These are phyloP conservation scores for Chrosomus eos DNA, from an alignment of 2,797 vertebrate species.

Conservation along the genomic window DNA sequence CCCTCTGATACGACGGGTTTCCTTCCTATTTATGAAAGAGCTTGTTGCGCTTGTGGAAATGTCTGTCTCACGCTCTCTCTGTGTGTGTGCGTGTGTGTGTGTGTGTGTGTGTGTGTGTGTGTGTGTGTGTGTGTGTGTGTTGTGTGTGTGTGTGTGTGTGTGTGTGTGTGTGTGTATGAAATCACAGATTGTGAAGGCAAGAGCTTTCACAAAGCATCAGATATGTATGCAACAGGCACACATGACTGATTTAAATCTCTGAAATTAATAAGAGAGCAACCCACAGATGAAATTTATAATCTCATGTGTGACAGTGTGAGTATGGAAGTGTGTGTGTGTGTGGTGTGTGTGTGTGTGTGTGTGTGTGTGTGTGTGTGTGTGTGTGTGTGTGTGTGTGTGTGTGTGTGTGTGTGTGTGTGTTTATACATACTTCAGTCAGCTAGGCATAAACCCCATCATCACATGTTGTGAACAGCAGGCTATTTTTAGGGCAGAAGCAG, in stretches of 20 bases:
- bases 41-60: constrained; percentile 15
- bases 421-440: not conserved
- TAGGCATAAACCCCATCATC: constrained; percentile 38
- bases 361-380: not conserved
- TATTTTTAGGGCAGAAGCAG: constrained; percentile 35
- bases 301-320: not conserved
- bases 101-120: no score
- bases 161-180: not conserved
- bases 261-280: constrained; percentile 11
- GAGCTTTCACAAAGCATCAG: constrained; percentile 12
- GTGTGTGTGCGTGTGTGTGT: not conserved
- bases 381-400: not conserved
- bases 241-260: constrained; percentile 3
- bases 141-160: not conserved
- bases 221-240: not conserved
- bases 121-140: not conserved
- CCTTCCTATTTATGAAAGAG: constrained; percentile 39
- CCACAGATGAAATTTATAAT: constrained; percentile 16
- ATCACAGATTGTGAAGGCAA: not conserved
- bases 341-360: no score
- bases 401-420: not conserved
- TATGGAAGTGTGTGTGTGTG: no score
- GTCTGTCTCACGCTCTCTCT: not conserved
- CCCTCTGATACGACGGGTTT: not conserved
- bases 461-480: constrained; percentile 35